phyloP scores from a whole-genome alignment of 1,140 invertebrate species.

The Chrysopa pallens region DNA sequence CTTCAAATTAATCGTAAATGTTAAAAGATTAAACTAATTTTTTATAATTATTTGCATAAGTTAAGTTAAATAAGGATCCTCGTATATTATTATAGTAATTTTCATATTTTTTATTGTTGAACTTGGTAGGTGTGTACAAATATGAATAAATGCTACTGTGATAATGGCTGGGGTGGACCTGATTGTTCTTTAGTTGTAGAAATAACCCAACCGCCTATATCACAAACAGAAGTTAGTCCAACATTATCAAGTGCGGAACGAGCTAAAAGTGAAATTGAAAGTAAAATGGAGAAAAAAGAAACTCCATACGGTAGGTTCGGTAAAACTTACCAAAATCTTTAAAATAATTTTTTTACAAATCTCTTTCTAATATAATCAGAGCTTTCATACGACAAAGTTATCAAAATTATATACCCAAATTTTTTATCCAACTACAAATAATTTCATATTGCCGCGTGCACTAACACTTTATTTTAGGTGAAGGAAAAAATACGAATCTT shows the following conservation, averaged over 20 bases:
- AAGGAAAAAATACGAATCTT: constrained; percentile 57
- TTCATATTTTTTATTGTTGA: too few species aligned
- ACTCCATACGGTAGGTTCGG: constrained; percentile 70
- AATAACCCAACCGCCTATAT: constrained; percentile 35
- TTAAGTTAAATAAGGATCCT: too few species aligned
- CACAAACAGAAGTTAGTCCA: constrained; percentile 25
- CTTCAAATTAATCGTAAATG: too few species aligned
- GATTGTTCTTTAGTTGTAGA: constrained; percentile 71
- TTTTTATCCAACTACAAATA: too few species aligned
- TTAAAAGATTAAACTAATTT: too few species aligned
- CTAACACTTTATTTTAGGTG: constrained; percentile 9
- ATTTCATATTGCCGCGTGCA: too few species aligned
- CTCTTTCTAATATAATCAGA: not conserved
- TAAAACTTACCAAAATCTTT: too few species aligned
- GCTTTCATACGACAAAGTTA: not conserved
- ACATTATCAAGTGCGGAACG: constrained; percentile 15
- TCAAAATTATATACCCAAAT: too few species aligned
- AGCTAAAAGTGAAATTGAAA: constrained; percentile 33
- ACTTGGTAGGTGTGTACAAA: constrained; percentile 75
- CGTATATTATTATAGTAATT: too few species aligned
- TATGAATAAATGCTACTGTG: constrained; percentile 79
- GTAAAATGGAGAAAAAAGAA: constrained; percentile 66
- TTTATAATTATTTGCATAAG: too few species aligned
- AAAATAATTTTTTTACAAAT: too few species aligned
- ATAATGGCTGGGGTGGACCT: constrained; percentile 67